Evolutionary conservation across 2,113 vertebrate genomes (phyloP), one percentile per base, ranked within the genome.

Genomic region (Muntiacus reevesi): DNA sequence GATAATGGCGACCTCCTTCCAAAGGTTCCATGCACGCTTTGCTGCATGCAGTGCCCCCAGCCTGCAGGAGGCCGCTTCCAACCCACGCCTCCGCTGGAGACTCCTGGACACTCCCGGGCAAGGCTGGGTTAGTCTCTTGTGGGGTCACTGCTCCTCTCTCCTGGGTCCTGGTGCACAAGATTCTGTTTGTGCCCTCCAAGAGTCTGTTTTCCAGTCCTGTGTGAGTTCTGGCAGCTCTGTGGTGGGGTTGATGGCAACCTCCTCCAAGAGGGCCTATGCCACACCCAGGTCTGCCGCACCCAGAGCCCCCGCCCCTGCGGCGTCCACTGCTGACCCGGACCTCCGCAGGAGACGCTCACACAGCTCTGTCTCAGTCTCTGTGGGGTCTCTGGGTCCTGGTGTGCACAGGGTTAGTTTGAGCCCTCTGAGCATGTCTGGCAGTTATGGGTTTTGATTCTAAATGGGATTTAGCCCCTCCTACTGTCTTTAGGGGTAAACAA

Each of bases 401-500:
- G 1, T 74, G 19, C 10, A 6, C n/a, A 40, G 40, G 67, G n/a
- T 40, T 74, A 40, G 36, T 74, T 40, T 40, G 19, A 40, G 67
- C 67, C 9, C 67, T 74, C 36, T 40, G 21, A 74, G 67, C 67
- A 74, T 74, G 10, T 74, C 67, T 74, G 36, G 67, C n/a, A 74
- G 67, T 23, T 74, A 36, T 12, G 19, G n/a, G 21, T 40, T 74
- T 74, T 40, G 5, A 74, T 13, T 71, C 19, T 71, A 71, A 40
- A 40, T 74, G 10, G 0, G 5, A 74, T 74, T 74, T 12, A 0
- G 0, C 67, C n/a, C 36, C 10, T 74, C 36, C 10, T 40, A 25
- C 11, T 40, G 36, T 74, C 67, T 74, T 74, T 40, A 13, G 11
- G 36, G n/a, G 19, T 40, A 74, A 74, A 74, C 36, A 23, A 87